Conservation (phyloP, 2,888 invertebrate species). For the Sialis fuliginosa region DNA sequence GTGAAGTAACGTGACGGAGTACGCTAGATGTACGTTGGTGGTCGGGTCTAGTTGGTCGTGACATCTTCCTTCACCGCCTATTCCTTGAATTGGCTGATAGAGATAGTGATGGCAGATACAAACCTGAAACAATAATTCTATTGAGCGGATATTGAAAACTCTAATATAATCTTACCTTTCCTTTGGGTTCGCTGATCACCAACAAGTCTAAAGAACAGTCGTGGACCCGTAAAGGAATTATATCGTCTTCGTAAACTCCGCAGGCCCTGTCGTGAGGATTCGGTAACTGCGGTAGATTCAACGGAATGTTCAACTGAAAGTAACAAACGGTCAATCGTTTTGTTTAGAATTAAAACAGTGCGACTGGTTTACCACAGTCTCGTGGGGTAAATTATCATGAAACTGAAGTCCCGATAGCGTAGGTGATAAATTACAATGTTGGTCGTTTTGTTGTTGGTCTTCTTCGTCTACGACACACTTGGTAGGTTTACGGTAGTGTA, state of each 20-base stretch:
- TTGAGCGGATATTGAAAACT: too few relatives aligned
- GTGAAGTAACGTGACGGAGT: constrained; percentile 65
- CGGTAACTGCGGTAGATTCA: constrained; percentile 57
- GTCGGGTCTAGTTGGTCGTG: constrained; percentile 11
- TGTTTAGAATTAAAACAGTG: too few relatives aligned
- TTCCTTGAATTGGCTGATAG: constrained; percentile 40
- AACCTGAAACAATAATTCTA: too few relatives aligned
- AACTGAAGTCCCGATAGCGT: constrained; percentile 72
- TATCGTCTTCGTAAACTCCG: constrained; percentile 63
- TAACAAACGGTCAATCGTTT: not conserved
- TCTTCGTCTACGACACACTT: constrained; percentile 47
- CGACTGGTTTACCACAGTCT: constrained; percentile 53
- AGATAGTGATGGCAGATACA: constrained; percentile 70
- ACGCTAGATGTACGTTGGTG: constrained; percentile 60
- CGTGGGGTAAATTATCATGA: constrained; percentile 70
- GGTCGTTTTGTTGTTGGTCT: constrained; percentile 37
- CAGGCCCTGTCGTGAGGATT: constrained; percentile 34
- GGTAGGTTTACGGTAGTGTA: constrained; percentile 55
- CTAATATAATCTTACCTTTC: constrained; percentile 23
- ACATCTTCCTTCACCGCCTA: constrained; percentile 27
- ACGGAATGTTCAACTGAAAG: constrained; percentile 62
- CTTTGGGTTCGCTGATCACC: constrained; percentile 55
- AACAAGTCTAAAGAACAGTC: constrained; percentile 67
- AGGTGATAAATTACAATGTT: constrained; percentile 42
- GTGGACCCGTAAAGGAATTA: constrained; percentile 61